phyloP scores from a whole-genome alignment of 2,888 invertebrate species.

The Cephus spinipes region DNA sequence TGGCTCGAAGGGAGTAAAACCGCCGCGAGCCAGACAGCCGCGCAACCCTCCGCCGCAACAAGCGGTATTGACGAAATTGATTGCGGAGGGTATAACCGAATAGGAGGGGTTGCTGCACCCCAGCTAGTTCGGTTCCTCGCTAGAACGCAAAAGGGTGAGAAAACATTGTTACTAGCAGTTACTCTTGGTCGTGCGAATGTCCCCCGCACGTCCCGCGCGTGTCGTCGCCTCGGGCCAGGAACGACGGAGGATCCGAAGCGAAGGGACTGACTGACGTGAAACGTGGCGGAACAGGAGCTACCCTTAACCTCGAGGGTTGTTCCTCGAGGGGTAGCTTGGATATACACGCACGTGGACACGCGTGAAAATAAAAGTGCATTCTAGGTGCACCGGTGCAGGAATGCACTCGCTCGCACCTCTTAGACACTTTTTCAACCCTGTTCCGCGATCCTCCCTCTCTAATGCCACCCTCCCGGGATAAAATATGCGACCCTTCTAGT shows the following conservation, averaged over 20 bases:
- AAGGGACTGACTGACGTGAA: neutral
- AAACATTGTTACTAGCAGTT: slow-evolving; percentile 62
- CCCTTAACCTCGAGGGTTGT: slow-evolving; percentile 1
- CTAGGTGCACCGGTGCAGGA: neutral
- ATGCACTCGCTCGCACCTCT: neutral
- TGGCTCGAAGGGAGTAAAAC: slow-evolving; percentile 35
- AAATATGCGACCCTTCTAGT: neutral
- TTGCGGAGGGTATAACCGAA: slow-evolving; percentile 54
- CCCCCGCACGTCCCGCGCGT: slow-evolving; percentile 39
- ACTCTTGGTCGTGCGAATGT: slow-evolving; percentile 44
- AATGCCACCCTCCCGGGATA: neutral
- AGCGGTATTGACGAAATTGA: slow-evolving; percentile 63
- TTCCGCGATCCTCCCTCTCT: neutral
- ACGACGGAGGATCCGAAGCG: slow-evolving; percentile 16
- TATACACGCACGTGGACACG: neutral
- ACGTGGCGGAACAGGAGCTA: neutral
- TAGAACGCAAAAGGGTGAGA: slow-evolving; percentile 60
- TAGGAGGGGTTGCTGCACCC: slow-evolving; percentile 33
- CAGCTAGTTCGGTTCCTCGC: slow-evolving; percentile 30
- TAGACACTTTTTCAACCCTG: neutral
- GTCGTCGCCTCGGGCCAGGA: slow-evolving; percentile 52
- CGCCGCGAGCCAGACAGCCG: slow-evolving; percentile 56
- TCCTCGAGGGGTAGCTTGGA: neutral
- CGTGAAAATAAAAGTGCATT: neutral
- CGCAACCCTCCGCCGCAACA: slow-evolving; percentile 56